These are phyloP conservation scores for Papilio elwesi DNA, from an alignment of 2,888 invertebrate genomes.

Conservation along the genomic window DNA sequence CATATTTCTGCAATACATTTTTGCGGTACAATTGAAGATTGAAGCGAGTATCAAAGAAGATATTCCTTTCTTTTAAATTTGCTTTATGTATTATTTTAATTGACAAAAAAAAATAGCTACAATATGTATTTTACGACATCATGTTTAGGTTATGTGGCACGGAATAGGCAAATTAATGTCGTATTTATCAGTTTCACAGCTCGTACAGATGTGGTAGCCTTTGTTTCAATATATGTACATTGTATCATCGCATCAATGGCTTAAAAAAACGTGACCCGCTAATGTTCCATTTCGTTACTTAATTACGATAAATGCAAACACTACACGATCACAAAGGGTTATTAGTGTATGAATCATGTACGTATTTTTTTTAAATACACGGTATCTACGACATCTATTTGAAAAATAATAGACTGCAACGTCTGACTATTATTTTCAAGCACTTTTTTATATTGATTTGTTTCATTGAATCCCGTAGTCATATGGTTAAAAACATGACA, in stretches of 20 bases:
- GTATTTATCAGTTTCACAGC: too few species aligned
- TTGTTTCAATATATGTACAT: not conserved
- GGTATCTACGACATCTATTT: not conserved
- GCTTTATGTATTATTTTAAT: too few species aligned
- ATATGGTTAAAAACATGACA: too few species aligned
- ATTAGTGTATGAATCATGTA: slow-evolving; percentile 14
- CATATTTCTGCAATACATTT: too few species aligned
- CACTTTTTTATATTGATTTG: not conserved
- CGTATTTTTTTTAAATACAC: not conserved
- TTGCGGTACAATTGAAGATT: too few species aligned
- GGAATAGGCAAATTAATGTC: too few species aligned
- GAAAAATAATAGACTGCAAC: too few species aligned
- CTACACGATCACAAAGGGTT: not conserved
- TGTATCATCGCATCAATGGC: not conserved
- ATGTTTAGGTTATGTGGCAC: too few species aligned
- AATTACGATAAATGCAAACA: slow-evolving; percentile 4
- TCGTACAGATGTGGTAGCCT: not conserved
- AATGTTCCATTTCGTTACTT: slow-evolving; percentile 7
- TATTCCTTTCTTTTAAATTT: too few species aligned
- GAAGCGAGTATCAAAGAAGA: too few species aligned
- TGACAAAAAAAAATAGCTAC: too few species aligned
- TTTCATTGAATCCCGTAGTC: not conserved
- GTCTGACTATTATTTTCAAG: not conserved
- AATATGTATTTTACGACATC: too few species aligned
- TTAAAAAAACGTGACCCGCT: not conserved